Percentiles rank a stretch among this genome's conserved stretches.
Conservation (phyloP, 2,888 invertebrate genomes). For the Ptychoptera albimana region DNA sequence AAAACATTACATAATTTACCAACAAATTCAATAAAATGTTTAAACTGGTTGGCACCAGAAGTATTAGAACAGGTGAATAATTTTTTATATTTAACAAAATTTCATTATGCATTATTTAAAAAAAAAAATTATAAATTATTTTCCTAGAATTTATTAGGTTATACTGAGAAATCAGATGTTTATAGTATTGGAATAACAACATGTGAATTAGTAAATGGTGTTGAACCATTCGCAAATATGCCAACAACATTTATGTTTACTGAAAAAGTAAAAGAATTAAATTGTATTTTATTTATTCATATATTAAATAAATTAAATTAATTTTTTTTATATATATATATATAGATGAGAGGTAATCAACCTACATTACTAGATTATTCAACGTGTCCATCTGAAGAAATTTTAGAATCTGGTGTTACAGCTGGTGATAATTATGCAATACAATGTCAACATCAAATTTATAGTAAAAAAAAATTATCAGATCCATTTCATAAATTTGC, state of each 20-base stretch:
- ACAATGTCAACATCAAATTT: conserved; percentile 30
- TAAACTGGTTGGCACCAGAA: conserved; percentile 89
- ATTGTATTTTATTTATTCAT: too few relatives aligned
- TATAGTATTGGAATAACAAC: conserved; percentile 80
- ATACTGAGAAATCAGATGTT: conserved; percentile 77
- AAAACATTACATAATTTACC: conserved; percentile 61
- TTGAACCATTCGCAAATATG: conserved; percentile 73
- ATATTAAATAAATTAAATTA: conserved; percentile 19
- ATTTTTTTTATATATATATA: not conserved
- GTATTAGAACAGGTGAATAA: conserved; percentile 54
- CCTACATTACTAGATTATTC: conserved; percentile 61
- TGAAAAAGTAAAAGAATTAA: conserved; percentile 41
- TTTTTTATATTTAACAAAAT: conserved; percentile 20
- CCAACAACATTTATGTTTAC: conserved; percentile 80
- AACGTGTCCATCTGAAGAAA: conserved; percentile 41
- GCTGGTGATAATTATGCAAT: conserved; percentile 20
- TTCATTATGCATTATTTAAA: conserved; percentile 8
- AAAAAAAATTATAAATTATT: conserved; percentile 22
- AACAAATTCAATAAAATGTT: conserved; percentile 37
- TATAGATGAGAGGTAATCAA: conserved; percentile 43
- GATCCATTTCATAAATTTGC: conserved; percentile 64
- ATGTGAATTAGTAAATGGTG: conserved; percentile 80
- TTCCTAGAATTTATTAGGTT: conserved; percentile 56
- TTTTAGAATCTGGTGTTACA: conserved; percentile 32
- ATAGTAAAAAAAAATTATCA: conserved; percentile 47